Percentiles rank a stretch among this genome's conserved stretches.
Evolutionary conservation across 1,140 invertebrate species (phyloP).

Genomic region (Solen grandis): DNA sequence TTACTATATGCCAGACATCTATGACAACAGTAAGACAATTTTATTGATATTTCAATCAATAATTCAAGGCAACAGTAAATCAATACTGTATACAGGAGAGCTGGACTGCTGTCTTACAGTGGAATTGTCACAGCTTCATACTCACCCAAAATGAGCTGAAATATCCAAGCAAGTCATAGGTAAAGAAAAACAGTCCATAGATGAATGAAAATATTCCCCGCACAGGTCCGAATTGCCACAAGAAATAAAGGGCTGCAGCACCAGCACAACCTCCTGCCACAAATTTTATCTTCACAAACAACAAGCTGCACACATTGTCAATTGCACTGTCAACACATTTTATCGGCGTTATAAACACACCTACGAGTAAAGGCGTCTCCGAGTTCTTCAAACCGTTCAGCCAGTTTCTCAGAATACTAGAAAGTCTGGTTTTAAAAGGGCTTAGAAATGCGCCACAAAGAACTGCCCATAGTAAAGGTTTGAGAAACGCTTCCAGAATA

Average conservation of each 20-base stretch:
- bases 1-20: no score
- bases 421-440: slow-evolving; percentile 91
- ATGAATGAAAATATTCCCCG: slow-evolving; percentile 69
- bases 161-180: slow-evolving; percentile 76
- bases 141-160: slow-evolving; percentile 79
- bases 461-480: slow-evolving; percentile 95
- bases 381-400: slow-evolving; percentile 80
- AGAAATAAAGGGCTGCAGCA: slow-evolving; percentile 75
- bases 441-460: slow-evolving; percentile 94
- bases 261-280: slow-evolving; percentile 67
- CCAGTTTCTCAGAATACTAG: slow-evolving; percentile 88
- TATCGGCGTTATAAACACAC: slow-evolving; percentile 88
- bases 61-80: no score
- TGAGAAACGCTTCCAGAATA: slow-evolving; percentile 93
- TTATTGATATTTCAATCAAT: no score
- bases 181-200: slow-evolving; percentile 65
- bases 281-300: slow-evolving; percentile 74
- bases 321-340: slow-evolving; percentile 87
- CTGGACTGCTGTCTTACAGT: no score
- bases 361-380: slow-evolving; percentile 84
- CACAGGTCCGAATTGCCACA: slow-evolving; percentile 79
- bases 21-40: no score
- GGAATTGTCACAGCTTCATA: no score
- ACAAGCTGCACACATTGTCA: slow-evolving; percentile 85
- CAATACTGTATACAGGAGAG: no score